Percentiles rank a stretch among this genome's conserved stretches.
Conservation (phyloP, 2,113 vertebrate species). For the Mus spicilegus region DNA sequence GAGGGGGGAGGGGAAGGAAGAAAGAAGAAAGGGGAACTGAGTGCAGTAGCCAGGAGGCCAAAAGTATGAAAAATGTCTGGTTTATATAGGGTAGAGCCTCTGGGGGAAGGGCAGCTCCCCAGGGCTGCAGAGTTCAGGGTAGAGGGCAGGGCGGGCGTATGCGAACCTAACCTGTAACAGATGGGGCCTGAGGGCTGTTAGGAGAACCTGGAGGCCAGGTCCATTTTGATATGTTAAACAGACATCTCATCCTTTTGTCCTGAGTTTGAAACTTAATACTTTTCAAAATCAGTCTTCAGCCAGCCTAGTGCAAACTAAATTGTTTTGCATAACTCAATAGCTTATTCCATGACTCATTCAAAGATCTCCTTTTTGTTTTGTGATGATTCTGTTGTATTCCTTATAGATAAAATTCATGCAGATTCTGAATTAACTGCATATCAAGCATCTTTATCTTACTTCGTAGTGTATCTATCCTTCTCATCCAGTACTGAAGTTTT, state of each 20-base stretch:
- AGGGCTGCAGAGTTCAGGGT: neutral
- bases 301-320: neutral
- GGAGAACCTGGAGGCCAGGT: neutral
- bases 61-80: neutral
- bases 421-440: neutral
- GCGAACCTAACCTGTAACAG: neutral
- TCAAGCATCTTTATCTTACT: neutral
- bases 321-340: slow-evolving; percentile 52
- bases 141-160: neutral
- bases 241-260: neutral
- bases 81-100: neutral
- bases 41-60: neutral
- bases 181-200: neutral
- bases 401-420: slow-evolving; percentile 39
- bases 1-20: neutral
- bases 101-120: neutral
- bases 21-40: neutral
- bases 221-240: neutral
- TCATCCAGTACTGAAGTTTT: slow-evolving; percentile 12
- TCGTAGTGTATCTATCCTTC: neutral
- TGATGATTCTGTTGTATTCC: slow-evolving; percentile 52
- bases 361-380: slow-evolving; percentile 45
- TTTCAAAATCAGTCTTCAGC: neutral
- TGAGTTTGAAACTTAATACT: neutral
- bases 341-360: slow-evolving; percentile 39